Base-by-base conservation (phyloP, 2,113 vertebrate genomes). In the Plotosus lineatus region DNA sequence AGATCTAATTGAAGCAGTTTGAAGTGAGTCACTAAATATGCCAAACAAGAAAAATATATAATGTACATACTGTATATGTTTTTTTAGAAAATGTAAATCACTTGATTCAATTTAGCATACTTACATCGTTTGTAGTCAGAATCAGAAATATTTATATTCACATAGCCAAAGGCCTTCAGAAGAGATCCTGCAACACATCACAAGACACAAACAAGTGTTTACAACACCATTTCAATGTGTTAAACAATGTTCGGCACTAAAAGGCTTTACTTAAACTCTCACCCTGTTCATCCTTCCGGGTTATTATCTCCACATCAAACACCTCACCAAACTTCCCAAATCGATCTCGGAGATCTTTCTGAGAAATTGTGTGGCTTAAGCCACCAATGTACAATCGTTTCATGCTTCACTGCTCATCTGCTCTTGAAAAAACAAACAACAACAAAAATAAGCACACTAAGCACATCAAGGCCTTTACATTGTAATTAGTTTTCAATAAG, bases 321-420 rank as follows among this genome's bases (percentile, higher is more conserved):
- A 99, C 95, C 0, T 86, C 89, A 65, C 98, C 98, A 88, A 99
- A 98, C 79, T 95, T 97, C 56, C 93, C 90, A 69, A 98, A 97
- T 60, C 95, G 95, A 90, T 95, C 95, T 81, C 92, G 92, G n/a
- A 99, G 90, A 51, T 99, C 98, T 58, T 90, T 93, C 84, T 94
- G 85, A 3, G 96, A 94, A 80, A 98, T 80, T 0, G 86, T 76
- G 81, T 95, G 94, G 79, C 94, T 88, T 48, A 99, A 93, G 15
- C 97, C 98, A 19, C 98, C 97, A 0, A 99, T 69, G 17, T 94
- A 98, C 0, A 99, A 89, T 0, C 98, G 95, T 82, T 86, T 95
- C 78, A 89, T 88, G 63, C 63, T 79, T 60, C 3, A 26, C 42
- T 4, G 11, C 23, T 55, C 63, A 60, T 63, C 21, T 81, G 69